These are phyloP conservation scores for Rhinolophus sinicus DNA, from an alignment of 2,113 vertebrate genomes.

Conservation along the genomic window DNA sequence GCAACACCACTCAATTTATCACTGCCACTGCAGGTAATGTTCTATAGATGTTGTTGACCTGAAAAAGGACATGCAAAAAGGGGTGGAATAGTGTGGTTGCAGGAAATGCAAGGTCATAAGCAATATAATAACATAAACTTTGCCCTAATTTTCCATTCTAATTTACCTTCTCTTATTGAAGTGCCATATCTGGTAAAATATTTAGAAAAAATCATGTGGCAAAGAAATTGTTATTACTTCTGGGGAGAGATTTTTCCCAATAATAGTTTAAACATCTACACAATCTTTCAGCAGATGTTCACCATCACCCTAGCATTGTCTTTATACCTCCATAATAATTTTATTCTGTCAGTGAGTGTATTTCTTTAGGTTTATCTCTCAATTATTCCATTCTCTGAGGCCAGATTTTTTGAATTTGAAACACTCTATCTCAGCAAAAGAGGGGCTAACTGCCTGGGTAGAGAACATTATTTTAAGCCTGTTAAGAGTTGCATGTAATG, in stretches of 20 bases:
- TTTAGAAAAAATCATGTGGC: background rate
- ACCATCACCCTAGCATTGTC: background rate
- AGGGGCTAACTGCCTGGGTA: background rate
- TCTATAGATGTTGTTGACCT: constrained; percentile 73
- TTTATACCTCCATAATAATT: background rate
- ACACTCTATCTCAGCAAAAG: background rate
- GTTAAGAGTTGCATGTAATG: background rate
- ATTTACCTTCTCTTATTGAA: constrained; percentile 33
- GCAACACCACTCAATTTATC: constrained; percentile 76
- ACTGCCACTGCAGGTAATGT: constrained; percentile 73
- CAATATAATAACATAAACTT: constrained; percentile 56
- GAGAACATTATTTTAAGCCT: background rate
- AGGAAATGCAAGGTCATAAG: constrained; percentile 66
- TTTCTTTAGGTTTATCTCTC: background rate
- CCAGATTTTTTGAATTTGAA: background rate
- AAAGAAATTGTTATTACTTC: background rate
- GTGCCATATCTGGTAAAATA: background rate
- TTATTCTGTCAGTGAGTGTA: background rate
- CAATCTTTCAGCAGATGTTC: background rate
- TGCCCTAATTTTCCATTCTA: constrained; percentile 58
- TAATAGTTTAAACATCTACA: background rate
- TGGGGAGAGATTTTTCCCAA: background rate
- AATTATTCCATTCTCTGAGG: background rate
- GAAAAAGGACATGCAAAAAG: constrained; percentile 71
- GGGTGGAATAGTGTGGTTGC: constrained; percentile 39